A percentile compares a stretch with the other conserved stretches of the same genome.
Conservation (phyloP, 2,888 invertebrate genomes). For the Tanypteryx hageni region DNA sequence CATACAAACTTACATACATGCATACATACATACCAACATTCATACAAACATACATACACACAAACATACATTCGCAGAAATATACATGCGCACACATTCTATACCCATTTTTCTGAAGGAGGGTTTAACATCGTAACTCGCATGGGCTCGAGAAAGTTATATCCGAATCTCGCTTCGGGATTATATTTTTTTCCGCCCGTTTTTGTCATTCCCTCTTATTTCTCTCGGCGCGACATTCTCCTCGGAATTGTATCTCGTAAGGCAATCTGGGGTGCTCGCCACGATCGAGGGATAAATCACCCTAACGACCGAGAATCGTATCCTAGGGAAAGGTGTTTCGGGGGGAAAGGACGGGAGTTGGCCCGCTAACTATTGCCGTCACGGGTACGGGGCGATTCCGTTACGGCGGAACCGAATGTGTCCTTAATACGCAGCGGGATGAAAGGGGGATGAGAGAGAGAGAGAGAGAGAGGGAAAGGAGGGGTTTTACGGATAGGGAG, state of each 20-base stretch:
- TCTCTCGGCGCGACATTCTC: not conserved
- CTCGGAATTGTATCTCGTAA: constrained; percentile 30
- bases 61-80: too few species aligned
- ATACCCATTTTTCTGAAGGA: too few species aligned
- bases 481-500: too few species aligned
- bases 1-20: too few species aligned
- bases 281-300: constrained; percentile 57
- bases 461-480: not conserved
- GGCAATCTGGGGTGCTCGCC: constrained; percentile 50
- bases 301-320: constrained; percentile 37
- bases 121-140: too few species aligned
- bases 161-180: not conserved
- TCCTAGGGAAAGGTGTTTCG: constrained; percentile 4
- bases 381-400: not conserved
- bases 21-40: too few species aligned
- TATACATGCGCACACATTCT: too few species aligned
- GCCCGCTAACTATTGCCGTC: constrained; percentile 43
- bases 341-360: not conserved
- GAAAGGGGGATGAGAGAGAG: not conserved
- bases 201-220: constrained; percentile 33
- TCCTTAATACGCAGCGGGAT: constrained; percentile 35
- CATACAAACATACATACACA: too few species aligned
- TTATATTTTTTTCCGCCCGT: constrained; percentile 4
- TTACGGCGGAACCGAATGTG: not conserved
- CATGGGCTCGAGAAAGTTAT: not conserved